These are phyloP conservation scores for Corythornis cristatus DNA, from an alignment of 2,113 vertebrate species.

Conservation along the genomic window DNA sequence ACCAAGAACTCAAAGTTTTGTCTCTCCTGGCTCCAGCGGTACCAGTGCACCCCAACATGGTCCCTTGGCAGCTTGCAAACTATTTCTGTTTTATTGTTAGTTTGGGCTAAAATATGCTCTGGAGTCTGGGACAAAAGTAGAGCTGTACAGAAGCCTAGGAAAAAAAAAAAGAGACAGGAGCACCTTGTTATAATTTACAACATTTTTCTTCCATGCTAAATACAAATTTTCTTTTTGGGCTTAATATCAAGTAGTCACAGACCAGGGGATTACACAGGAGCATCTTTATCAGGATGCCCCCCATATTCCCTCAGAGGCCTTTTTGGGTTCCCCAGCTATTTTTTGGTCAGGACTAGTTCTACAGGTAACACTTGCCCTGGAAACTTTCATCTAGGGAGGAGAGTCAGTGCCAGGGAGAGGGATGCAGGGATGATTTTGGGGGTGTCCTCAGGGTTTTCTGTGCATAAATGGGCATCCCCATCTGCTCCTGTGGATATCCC, in stretches of 20 bases:
- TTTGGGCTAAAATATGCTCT: not conserved
- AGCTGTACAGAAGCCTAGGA: not conserved
- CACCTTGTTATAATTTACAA: not conserved
- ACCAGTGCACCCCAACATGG: not conserved
- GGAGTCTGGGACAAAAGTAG: not conserved
- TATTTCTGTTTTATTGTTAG: not conserved
- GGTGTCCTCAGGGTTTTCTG: accelerated
- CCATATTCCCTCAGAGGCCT: not conserved
- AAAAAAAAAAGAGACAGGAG: not conserved
- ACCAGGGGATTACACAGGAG: accelerated
- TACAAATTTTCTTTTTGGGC: not conserved
- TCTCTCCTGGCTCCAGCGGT: constrained; percentile 39
- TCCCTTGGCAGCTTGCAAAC: not conserved
- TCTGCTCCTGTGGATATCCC: not conserved
- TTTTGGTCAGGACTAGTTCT: not conserved
- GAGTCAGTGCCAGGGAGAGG: not conserved
- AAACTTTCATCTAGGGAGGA: not conserved
- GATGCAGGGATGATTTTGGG: not conserved
- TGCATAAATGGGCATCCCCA: not conserved
- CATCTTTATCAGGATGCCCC: not conserved
- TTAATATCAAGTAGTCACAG: not conserved
- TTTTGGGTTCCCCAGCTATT: not conserved
- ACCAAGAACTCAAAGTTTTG: constrained; percentile 7
- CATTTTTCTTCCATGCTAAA: not conserved
- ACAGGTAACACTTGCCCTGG: not conserved